Evolutionary conservation across 2,113 vertebrate species (phyloP).

Genomic region (Myanophis thanlyinensis): DNA sequence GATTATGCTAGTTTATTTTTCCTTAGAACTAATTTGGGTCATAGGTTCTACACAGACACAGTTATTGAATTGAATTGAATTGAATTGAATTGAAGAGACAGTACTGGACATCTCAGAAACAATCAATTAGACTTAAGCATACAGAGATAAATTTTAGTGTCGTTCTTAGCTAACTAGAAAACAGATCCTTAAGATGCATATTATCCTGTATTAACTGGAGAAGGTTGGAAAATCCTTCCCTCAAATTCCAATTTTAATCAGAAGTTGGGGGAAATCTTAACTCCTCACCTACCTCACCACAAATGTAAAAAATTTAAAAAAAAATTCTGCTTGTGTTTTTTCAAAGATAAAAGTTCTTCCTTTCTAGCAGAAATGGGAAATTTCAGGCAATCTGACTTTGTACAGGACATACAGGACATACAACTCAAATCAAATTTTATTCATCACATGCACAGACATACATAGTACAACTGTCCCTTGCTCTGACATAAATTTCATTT

Average conservation of each 20-base stretch:
- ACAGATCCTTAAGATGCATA: not conserved
- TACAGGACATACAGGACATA: not conserved
- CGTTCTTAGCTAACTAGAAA: not conserved
- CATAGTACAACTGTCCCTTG: not conserved
- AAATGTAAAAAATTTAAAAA: not conserved
- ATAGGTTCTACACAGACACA: not conserved
- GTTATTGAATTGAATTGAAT: too few species aligned
- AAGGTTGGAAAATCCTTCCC: not conserved
- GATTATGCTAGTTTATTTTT: not conserved
- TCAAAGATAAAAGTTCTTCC: not conserved
- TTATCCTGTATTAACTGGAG: not conserved
- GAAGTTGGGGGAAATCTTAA: not conserved
- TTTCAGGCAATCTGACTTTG: not conserved
- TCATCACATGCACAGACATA: too few species aligned
- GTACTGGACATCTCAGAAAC: not conserved
- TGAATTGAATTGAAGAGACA: not conserved
- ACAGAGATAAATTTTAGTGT: not conserved
- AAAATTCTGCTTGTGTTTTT: not conserved
- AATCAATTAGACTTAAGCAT: not conserved
- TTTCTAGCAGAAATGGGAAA: not conserved
- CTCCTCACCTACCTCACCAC: not conserved
- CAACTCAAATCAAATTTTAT: too few species aligned
- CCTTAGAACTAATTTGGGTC: not conserved
- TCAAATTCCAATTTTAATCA: not conserved
- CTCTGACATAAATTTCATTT: not conserved